Conservation (phyloP, 2,113 vertebrate genomes). For the Xiphorhynchus elegans region DNA sequence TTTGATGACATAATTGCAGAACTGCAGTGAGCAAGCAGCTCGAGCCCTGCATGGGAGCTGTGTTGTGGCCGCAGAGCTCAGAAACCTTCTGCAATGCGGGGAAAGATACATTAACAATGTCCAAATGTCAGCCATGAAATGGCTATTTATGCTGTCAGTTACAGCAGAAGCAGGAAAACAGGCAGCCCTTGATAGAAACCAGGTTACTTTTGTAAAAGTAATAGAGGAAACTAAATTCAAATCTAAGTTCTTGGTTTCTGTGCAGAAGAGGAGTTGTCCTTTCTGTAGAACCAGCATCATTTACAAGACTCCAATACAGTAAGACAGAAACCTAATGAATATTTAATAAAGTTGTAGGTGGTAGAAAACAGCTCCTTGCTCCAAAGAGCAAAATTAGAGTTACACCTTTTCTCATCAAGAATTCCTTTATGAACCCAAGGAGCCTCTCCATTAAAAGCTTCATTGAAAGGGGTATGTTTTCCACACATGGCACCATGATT, state of each 20-base stretch:
- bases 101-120: not conserved
- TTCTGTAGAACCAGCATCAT: not conserved
- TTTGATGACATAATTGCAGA: not conserved
- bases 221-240: not conserved
- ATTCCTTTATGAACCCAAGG: not conserved
- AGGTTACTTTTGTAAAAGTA: not conserved
- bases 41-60: not conserved
- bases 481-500: fast-evolving
- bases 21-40: not conserved
- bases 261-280: not conserved
- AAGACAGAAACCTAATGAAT: not conserved
- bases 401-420: not conserved
- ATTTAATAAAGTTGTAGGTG: slow-evolving; percentile 20
- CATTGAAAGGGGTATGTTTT: not conserved
- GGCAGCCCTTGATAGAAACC: not conserved
- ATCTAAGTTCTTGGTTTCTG: not conserved
- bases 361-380: slow-evolving; percentile 1
- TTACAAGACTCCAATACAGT: not conserved
- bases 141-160: not conserved
- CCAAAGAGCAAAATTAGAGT: not conserved
- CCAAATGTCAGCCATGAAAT: not conserved
- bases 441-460: not conserved
- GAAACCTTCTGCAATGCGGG: not conserved
- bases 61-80: not conserved
- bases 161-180: not conserved